Base-by-base conservation (phyloP, 2,888 invertebrate genomes). In the Synergus itoensis region DNA sequence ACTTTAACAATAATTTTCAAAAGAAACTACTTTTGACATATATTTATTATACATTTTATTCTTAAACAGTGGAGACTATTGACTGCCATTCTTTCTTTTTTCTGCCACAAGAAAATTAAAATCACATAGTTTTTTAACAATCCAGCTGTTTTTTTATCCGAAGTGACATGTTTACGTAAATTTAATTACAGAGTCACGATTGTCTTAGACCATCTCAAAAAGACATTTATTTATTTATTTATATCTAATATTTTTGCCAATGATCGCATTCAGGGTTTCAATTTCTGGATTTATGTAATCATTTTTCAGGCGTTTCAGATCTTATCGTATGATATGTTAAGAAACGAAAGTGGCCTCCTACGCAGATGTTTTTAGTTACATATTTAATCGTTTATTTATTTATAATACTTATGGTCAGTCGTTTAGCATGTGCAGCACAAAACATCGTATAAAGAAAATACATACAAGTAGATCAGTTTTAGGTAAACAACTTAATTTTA, bases 351-450 rank as follows among this genome's bases (percentile, higher is more conserved):
- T 73, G 73, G 53, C 73, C 53, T 73, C 53, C 36, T 73, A 73
- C n/a, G 45, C 36, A 73, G 14, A 21, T 45, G 21, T 69, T 43
- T 45, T 63, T 77, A 36, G 5, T 7, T 36, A 36, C 62, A 41
- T 75, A 77, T 48, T 76, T 82, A 81, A 82, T 83, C 81, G 83
- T 80, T 81, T 60, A 81, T 62, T 62, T 14, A 21, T 62, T 62
- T 62, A 28, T 62, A 62, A 62, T 81, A 85, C 80, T 83, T 80
- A 83, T 78, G 79, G 78, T 82, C 84, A 84, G 84, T 86, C 87
- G 87, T 84, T 82, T 88, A 88, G 85, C 87, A 82, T 86, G 84
- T 76, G 80, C 77, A 75, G 75, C 67, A 78, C 64, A 77, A 78
- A 65, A 65, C 69, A 80, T 79, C 60, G 65, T 45, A 53, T 69